Conservation (phyloP, 2,888 invertebrate genomes). For the Neoitamus cyanurus region DNA sequence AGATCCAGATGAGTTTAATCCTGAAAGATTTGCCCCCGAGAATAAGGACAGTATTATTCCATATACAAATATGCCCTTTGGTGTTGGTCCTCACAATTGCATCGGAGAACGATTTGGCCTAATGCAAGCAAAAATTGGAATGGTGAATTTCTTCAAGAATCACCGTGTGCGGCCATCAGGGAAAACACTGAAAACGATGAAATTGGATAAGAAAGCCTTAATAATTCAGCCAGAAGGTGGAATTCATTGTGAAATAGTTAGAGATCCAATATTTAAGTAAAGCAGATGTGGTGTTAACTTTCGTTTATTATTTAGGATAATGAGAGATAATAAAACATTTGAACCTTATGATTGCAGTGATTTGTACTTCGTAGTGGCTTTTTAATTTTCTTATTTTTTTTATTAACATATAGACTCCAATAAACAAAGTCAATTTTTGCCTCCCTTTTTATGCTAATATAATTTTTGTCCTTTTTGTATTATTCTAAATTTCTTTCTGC, state of each 20-base stretch:
- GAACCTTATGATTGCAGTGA: background rate
- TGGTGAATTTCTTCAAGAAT: constrained; percentile 62
- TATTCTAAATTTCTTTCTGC: too few relatives aligned
- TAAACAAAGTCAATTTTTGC: too few relatives aligned
- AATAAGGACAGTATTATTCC: constrained; percentile 61
- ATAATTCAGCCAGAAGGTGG: constrained; percentile 58
- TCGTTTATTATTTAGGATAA: background rate
- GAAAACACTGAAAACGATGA: constrained; percentile 56
- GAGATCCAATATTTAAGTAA: constrained; percentile 56
- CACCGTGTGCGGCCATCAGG: constrained; percentile 58
- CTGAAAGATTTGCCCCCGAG: constrained; percentile 63
- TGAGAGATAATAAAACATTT: background rate
- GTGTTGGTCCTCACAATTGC: constrained; percentile 62
- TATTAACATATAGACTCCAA: too few relatives aligned
- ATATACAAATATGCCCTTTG: constrained; percentile 65
- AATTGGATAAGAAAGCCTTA: constrained; percentile 60
- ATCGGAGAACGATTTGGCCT: constrained; percentile 64
- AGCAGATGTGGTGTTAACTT: background rate
- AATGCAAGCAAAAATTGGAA: constrained; percentile 61
- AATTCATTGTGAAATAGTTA: constrained; percentile 58
- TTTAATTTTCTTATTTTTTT: too few relatives aligned
- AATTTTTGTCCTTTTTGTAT: too few relatives aligned
- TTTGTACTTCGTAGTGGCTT: too few relatives aligned
- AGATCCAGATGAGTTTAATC: constrained; percentile 62
- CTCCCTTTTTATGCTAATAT: too few relatives aligned